These are phyloP conservation scores for Drosophila kikkawai DNA, from an alignment of 1,140 invertebrate species.

Conservation along the genomic window DNA sequence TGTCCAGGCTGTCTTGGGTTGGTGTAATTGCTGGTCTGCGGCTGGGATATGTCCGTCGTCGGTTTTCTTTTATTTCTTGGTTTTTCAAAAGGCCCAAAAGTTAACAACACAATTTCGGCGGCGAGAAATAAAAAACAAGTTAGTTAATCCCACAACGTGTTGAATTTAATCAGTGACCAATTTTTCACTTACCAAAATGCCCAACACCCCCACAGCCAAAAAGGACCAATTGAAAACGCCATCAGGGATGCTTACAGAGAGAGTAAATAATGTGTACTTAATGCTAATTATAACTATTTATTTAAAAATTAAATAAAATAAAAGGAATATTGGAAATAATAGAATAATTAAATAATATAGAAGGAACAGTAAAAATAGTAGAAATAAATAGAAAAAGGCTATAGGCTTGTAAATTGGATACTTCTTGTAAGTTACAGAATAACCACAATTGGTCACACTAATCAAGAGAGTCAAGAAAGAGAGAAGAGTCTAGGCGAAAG, in stretches of 20 bases:
- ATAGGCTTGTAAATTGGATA: neutral
- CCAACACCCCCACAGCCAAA: neutral
- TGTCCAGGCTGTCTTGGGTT: neutral
- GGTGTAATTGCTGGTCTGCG: constrained; percentile 70
- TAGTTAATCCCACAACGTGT: constrained; percentile 83
- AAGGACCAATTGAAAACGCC: constrained; percentile 23
- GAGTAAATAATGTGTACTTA: neutral
- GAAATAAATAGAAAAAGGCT: neutral
- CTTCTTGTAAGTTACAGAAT: neutral
- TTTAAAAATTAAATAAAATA: too few species aligned
- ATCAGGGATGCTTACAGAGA: neutral
- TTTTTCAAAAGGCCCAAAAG: constrained; percentile 35
- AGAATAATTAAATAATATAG: too few species aligned
- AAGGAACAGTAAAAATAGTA: too few species aligned
- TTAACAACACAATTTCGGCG: constrained; percentile 80
- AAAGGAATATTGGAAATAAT: neutral
- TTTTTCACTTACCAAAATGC: constrained; percentile 70
- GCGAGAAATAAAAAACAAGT: constrained; percentile 79
- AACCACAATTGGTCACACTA: neutral
- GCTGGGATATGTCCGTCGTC: constrained; percentile 22
- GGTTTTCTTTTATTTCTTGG: neutral
- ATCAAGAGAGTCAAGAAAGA: too few species aligned
- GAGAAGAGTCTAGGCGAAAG: neutral
- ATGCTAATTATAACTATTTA: too few species aligned
- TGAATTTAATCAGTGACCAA: constrained; percentile 83